Evolutionary conservation across 2,888 invertebrate species (phyloP).

Genomic region (Macroteleia sp.): DNA sequence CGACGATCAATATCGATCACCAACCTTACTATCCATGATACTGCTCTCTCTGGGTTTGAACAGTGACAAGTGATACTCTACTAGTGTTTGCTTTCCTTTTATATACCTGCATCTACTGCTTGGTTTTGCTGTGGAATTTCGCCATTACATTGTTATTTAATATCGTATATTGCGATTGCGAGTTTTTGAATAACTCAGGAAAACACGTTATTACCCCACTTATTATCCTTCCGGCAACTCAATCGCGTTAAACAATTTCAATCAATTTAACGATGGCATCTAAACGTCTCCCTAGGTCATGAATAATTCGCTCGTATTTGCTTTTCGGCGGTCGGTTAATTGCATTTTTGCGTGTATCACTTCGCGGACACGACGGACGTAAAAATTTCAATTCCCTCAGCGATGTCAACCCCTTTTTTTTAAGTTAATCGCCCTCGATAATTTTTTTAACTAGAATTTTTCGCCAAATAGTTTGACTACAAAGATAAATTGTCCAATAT

Average conservation of each 20-base stretch:
- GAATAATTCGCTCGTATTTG: background rate
- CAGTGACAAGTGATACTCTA: conserved; percentile 72
- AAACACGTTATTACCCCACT: conserved; percentile 58
- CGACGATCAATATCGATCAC: conserved; percentile 57
- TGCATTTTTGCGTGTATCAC: background rate
- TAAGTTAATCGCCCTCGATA: no score
- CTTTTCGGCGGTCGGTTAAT: background rate
- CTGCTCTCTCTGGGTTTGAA: conserved; percentile 60
- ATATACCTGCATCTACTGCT: conserved; percentile 70
- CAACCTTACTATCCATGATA: conserved; percentile 75
- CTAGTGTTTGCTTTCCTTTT: conserved; percentile 67
- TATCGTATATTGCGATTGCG: conserved; percentile 61
- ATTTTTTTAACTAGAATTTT: background rate
- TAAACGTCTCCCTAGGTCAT: background rate
- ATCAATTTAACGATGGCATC: conserved; percentile 1
- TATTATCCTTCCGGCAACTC: conserved; percentile 11
- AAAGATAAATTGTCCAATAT: background rate
- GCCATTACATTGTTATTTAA: conserved; percentile 74
- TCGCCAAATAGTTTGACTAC: background rate
- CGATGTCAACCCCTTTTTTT: background rate
- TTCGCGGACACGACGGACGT: background rate
- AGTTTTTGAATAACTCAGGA: conserved; percentile 65
- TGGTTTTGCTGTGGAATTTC: conserved; percentile 70
- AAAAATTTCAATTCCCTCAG: background rate
- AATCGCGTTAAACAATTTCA: conserved; percentile 30